phyloP scores from a whole-genome alignment of 2,113 vertebrate species.

The Heteronetta atricapilla region DNA sequence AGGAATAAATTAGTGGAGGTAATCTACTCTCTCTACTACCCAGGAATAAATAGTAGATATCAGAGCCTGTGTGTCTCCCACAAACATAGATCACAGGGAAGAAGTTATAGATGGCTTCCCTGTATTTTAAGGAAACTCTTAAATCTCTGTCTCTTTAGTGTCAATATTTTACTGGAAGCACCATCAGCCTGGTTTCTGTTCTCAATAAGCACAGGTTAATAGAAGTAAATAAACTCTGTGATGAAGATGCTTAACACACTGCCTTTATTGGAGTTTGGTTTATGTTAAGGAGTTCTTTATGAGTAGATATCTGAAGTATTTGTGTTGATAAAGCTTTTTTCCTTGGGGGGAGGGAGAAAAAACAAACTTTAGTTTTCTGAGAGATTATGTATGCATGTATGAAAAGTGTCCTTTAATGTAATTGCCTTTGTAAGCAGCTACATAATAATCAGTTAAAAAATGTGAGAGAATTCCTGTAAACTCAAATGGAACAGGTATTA shows the following conservation, averaged over 20 bases:
- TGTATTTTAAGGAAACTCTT: constrained; percentile 38
- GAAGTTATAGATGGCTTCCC: constrained; percentile 38
- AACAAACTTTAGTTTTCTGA: neutral
- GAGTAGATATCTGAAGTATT: neutral
- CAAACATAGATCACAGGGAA: neutral
- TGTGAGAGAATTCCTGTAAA: neutral
- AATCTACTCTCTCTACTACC: neutral
- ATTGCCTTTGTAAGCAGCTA: neutral
- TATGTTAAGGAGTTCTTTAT: neutral
- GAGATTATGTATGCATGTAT: neutral
- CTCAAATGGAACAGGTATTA: neutral
- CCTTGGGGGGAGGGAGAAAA: too few relatives aligned
- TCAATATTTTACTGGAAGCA: constrained; percentile 27
- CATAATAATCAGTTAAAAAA: neutral
- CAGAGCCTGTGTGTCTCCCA: neutral
- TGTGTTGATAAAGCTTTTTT: neutral
- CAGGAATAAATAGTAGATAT: neutral
- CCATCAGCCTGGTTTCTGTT: neutral
- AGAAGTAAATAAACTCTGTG: constrained; percentile 32
- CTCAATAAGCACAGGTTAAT: neutral
- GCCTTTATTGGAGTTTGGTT: neutral
- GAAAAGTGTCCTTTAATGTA: neutral
- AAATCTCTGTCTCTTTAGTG: constrained; percentile 13
- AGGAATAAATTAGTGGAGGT: neutral
- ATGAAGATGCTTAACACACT: neutral